A percentile compares a stretch with the other conserved stretches of the same genome.
phyloP scores from a whole-genome alignment of 2,888 invertebrate species.

The Halictus ligatus region DNA sequence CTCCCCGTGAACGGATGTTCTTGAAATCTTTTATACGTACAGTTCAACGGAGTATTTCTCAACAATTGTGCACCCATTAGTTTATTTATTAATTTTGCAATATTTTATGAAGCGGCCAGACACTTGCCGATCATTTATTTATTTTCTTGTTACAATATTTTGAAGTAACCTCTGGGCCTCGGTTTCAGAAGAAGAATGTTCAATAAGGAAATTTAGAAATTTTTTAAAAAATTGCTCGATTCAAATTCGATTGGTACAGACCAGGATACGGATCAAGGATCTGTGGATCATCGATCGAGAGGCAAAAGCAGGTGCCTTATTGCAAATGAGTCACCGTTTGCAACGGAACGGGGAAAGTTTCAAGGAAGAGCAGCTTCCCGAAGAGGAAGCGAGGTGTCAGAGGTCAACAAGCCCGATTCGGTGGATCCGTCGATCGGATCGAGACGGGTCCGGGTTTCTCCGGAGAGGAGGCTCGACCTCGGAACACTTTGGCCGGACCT shows the following conservation, averaged over 20 bases:
- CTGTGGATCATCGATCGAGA: not conserved
- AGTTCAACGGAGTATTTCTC: not conserved
- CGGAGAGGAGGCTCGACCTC: conserved; percentile 29
- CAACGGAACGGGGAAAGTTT: not conserved
- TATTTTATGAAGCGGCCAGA: too few relatives aligned
- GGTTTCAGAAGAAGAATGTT: too few relatives aligned
- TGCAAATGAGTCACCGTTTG: not conserved
- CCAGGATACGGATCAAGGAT: not conserved
- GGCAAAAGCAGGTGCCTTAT: not conserved
- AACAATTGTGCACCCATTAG: not conserved
- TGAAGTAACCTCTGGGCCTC: too few relatives aligned
- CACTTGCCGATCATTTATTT: too few relatives aligned
- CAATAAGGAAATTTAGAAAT: too few relatives aligned
- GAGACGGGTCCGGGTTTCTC: conserved; percentile 35
- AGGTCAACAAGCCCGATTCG: not conserved
- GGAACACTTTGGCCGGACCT: conserved; percentile 19
- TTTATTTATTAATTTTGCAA: not conserved
- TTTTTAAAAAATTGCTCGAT: too few relatives aligned
- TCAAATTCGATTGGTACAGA: not conserved
- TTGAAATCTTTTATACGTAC: not conserved
- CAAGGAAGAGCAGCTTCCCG: not conserved
- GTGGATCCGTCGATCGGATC: conserved; percentile 11
- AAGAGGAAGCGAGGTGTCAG: not conserved
- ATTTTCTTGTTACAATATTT: too few relatives aligned
- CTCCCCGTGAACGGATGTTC: not conserved